Base-by-base conservation (phyloP, 2,113 vertebrate species). In the Chroicocephalus ridibundus region DNA sequence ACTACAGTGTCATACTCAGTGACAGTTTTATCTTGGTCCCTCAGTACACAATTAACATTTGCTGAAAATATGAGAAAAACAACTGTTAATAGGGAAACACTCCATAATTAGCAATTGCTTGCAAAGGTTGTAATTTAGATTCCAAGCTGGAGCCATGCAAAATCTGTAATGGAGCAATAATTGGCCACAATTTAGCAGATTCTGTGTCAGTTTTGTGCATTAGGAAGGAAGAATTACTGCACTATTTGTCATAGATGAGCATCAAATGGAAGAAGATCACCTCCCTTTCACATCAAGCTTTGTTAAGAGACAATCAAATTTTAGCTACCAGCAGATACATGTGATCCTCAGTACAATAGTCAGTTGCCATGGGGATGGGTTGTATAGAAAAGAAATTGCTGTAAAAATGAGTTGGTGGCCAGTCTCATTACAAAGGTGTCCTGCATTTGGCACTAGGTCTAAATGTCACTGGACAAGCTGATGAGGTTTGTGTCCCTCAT, bases 181-280 rank as follows among this genome's bases (percentile, higher is more conserved):
- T 22, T 3, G 58, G 31, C 31, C 24, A 51, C 16, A 74, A 55
- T 44, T 79, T n/a, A 86, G 12, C 7, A 31, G 24, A 77, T 49
- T 20, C 2, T 25, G 17, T 21, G 7, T 11, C 49, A 78, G 13
- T 47, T 74, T 74, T n/a, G 19, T 58, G 60, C 24, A 34, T 74
- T 64, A 77, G 14, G 38, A 74, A 62, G 44, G 40, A 85, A 85
- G 31, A 66, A 68, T 64, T 81, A 78, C 54, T 64, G 15, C 1
- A 0, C 15, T 13, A 13, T 49, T 88, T 78, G 10, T 44, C 3
- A 0, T 57, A 42, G 85, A 77, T 0, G 0, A 54, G 8, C 12
- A 78, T 5, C 55, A 44, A 31, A 47, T 15, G 34, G 54, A 62
- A 47, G 25, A 68, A 57, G 22, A 62, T 40, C 9, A 58, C 2